A percentile compares a stretch with the other conserved stretches of the same genome.
Evolutionary conservation across 2,888 invertebrate species (phyloP).

Genomic region (Drosophila parthenogenetica): DNA sequence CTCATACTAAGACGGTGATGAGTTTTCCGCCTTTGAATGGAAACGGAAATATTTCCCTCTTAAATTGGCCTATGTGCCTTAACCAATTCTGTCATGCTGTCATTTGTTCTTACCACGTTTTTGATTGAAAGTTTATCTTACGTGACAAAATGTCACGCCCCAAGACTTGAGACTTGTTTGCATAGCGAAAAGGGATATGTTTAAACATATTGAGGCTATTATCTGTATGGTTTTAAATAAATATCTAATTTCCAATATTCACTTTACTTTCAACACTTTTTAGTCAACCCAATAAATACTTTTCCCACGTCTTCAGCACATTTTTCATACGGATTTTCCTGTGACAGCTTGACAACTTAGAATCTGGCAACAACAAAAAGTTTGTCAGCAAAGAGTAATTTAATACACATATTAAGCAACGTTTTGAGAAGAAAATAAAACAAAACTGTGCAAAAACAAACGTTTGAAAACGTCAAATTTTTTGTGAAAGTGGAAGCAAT

Average conservation of each 20-base stretch:
- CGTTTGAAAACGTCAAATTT: too few relatives aligned
- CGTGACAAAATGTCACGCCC: constrained; percentile 4
- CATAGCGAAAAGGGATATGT: constrained; percentile 9
- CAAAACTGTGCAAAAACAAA: constrained; percentile 2
- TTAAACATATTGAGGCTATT: not conserved
- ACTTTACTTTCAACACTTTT: not conserved
- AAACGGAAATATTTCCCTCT: not conserved
- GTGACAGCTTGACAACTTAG: constrained; percentile 38
- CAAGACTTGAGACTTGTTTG: constrained; percentile 1
- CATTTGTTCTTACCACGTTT: not conserved
- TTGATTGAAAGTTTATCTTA: constrained; percentile 1
- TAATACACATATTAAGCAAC: constrained; percentile 5
- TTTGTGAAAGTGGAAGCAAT: too few relatives aligned
- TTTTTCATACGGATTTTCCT: constrained; percentile 27
- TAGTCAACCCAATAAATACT: not conserved
- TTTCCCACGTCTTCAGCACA: constrained; percentile 24
- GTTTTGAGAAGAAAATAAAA: not conserved
- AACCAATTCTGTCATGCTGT: constrained; percentile 36
- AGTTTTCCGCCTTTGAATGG: constrained; percentile 4
- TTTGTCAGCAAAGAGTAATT: not conserved
- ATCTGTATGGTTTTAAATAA: not conserved
- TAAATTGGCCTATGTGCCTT: constrained; percentile 17
- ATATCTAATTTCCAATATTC: not conserved
- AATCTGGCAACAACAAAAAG: constrained; percentile 25
- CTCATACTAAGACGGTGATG: not conserved